Conservation (phyloP, 2,888 invertebrate species). For the Uloborus plumipes region DNA sequence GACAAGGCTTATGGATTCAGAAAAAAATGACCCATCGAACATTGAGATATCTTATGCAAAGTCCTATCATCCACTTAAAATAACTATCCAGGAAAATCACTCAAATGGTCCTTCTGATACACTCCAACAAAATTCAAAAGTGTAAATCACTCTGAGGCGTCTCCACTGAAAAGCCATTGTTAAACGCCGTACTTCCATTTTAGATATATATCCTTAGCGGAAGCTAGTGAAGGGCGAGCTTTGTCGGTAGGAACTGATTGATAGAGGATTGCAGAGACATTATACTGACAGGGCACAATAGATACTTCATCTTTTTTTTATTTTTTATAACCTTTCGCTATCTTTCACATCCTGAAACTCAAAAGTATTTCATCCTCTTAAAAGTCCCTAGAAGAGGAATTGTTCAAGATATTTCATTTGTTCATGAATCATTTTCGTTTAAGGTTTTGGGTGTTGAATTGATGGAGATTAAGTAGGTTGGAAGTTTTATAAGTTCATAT, state of each 20-base stretch:
- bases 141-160: constrained; percentile 18
- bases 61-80: too few relatives aligned
- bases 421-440: not conserved
- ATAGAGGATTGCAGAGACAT: not conserved
- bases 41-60: too few relatives aligned
- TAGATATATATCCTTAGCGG: constrained; percentile 12
- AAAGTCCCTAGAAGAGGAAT: not conserved
- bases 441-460: too few relatives aligned
- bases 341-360: not conserved
- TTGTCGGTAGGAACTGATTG: not conserved
- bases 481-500: too few relatives aligned
- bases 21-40: too few relatives aligned
- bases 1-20: too few relatives aligned
- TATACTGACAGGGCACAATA: constrained; percentile 3
- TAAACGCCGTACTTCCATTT: constrained; percentile 13
- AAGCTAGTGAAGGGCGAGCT: constrained; percentile 3
- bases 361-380: constrained; percentile 3
- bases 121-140: constrained; percentile 22
- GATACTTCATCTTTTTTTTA: not conserved
- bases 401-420: not conserved
- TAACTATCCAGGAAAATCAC: too few relatives aligned
- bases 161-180: constrained; percentile 16
- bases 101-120: not conserved
- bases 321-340: not conserved
- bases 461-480: too few relatives aligned